These are phyloP conservation scores for Polypedilum vanderplanki DNA, from an alignment of 1,140 invertebrate species.

Conservation along the genomic window DNA sequence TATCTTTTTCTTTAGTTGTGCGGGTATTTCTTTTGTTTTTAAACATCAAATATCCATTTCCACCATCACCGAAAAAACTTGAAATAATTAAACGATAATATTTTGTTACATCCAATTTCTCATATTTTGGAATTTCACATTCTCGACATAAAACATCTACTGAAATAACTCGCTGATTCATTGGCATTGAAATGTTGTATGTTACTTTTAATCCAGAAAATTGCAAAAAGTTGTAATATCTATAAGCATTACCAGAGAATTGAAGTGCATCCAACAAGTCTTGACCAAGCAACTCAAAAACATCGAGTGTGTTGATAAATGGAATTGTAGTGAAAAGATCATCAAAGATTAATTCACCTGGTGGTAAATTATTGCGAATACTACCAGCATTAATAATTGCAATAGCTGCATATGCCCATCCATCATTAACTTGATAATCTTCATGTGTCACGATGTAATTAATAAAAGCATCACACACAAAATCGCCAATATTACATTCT, in stretches of 20 bases:
- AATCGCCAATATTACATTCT: slow-evolving; percentile 71
- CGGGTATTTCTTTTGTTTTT: slow-evolving; percentile 35
- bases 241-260: neutral
- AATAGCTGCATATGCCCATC: slow-evolving; percentile 62
- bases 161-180: slow-evolving; percentile 51
- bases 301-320: slow-evolving; percentile 62
- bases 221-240: slow-evolving; percentile 29
- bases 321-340: slow-evolving; percentile 59
- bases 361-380: slow-evolving; percentile 48
- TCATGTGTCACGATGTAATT: slow-evolving; percentile 45
- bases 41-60: slow-evolving; percentile 53
- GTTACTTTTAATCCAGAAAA: slow-evolving; percentile 45
- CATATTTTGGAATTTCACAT: slow-evolving; percentile 58
- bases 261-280: slow-evolving; percentile 56
- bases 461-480: slow-evolving; percentile 65
- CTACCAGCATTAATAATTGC: slow-evolving; percentile 64
- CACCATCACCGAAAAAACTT: slow-evolving; percentile 58
- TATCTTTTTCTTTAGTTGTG: slow-evolving; percentile 37
- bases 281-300: slow-evolving; percentile 55
- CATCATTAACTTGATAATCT: slow-evolving; percentile 37
- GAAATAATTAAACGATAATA: slow-evolving; percentile 56
- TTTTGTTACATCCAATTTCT: slow-evolving; percentile 45
- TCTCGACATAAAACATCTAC: slow-evolving; percentile 53
- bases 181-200: slow-evolving; percentile 48
- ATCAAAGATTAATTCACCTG: slow-evolving; percentile 55